Evolutionary conservation across 2,797 vertebrate genomes (phyloP), one percentile per base, ranked within the genome.

Genomic region (Pseudochromis fuscus): DNA sequence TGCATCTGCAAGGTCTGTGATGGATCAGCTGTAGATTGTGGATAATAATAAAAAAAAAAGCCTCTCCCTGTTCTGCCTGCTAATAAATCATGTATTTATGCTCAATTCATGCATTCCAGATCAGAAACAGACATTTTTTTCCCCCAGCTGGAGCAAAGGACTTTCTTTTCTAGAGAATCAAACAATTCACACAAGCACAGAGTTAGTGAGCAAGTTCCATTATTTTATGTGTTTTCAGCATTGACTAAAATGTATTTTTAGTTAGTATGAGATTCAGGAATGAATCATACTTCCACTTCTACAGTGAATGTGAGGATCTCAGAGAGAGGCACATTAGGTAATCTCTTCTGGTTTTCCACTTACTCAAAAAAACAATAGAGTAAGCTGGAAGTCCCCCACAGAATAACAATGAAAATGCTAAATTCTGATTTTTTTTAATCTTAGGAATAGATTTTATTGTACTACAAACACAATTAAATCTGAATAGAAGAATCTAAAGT

Each of bases 261-360:
- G 40, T 44, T 9, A 11, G 42, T 12, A 11, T 7, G 27, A 45
- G 37, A 53, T 23, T 18, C 10, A 24, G 23, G 12, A 31, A 33
- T 72, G 56, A 67, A 44, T 45, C 55, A 66, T 66, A 18, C 27
- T 19, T 53, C 55, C 3, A 2, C 27, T 42, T 16, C 53, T 23
- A 12, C 9, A 27, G 9, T 8, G 8, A 48, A 28, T 30, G 11
- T 25, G 12, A 38, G 35, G 4, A 30, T 21, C 19, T 21, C 42
- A 9, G n/a, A n/a, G 3, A n/a, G 40, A 42, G 40, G 40, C 31
- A 24, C 49, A 16, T 4, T 5, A 46, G 13, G 21, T 19, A 45
- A 45, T 12, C 9, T 46, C 19, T 50, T 30, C 8, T 18, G 9
- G 25, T 18, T 50, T 28, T 7, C 8, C n/a, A 42, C 3, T 10